Percentiles rank a stretch among this genome's conserved stretches.
Conservation (phyloP, 2,797 vertebrate genomes). For the Liasis olivaceus region DNA sequence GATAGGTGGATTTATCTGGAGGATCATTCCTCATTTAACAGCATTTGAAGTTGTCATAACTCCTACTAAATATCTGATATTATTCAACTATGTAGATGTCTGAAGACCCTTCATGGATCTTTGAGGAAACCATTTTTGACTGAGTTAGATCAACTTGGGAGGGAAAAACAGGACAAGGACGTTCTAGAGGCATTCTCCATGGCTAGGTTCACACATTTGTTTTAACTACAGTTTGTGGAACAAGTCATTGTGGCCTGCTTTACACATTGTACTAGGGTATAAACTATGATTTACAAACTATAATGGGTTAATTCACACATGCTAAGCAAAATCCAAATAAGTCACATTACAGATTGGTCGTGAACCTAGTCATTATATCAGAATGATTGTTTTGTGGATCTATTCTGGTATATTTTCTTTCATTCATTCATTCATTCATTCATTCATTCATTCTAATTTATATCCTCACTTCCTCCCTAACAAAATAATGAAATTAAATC, state of each 20-base stretch:
- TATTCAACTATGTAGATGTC: background rate
- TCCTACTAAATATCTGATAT: background rate
- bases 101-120: background rate
- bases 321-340: background rate
- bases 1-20: background rate
- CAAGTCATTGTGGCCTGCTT: background rate
- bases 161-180: background rate
- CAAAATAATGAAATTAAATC: background rate
- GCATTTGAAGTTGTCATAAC: background rate
- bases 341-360: background rate
- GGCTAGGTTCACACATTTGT: background rate
- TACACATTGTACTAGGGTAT: background rate
- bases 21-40: background rate
- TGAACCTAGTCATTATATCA: background rate
- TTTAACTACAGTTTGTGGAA: background rate
- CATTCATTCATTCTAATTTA: background rate
- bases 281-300: background rate
- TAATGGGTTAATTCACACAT: background rate
- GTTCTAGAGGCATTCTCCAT: background rate
- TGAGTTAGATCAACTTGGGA: background rate
- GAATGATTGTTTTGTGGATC: background rate
- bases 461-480: background rate
- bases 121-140: background rate
- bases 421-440: too few relatives aligned
- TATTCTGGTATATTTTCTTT: background rate